Evolutionary conservation across 2,113 vertebrate species (phyloP).

Genomic region (Puffinus mauretanicus): DNA sequence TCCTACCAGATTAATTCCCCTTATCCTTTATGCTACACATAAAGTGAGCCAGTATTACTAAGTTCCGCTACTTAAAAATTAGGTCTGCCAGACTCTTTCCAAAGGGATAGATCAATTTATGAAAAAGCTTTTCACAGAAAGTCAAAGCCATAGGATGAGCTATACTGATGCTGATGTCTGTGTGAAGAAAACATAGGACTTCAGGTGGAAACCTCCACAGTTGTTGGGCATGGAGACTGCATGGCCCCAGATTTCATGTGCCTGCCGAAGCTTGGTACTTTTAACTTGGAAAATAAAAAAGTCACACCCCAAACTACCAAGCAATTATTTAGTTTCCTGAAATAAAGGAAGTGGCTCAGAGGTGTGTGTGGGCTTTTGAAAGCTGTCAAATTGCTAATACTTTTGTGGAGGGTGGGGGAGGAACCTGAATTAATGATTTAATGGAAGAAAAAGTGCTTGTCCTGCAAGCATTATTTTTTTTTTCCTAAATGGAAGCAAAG

Average conservation of each 20-base stretch:
- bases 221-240: neutral
- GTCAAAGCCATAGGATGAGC: neutral
- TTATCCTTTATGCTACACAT: neutral
- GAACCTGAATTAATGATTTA: neutral
- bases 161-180: neutral
- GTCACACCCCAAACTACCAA: neutral
- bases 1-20: neutral
- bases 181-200: neutral
- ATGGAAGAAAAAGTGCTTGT: neutral
- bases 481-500: neutral
- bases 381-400: neutral
- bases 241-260: neutral
- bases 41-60: neutral
- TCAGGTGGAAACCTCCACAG: neutral
- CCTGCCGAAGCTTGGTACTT: neutral
- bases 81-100: neutral
- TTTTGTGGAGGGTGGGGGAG: neutral
- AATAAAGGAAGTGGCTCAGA: constrained; percentile 20
- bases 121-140: neutral
- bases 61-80: neutral
- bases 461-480: neutral
- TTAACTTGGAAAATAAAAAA: neutral
- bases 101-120: neutral
- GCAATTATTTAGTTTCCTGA: neutral
- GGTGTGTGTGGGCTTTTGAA: constrained; percentile 15